Evolutionary conservation across 2,797 vertebrate genomes (phyloP).

Genomic region (Helarctos malayanus): DNA sequence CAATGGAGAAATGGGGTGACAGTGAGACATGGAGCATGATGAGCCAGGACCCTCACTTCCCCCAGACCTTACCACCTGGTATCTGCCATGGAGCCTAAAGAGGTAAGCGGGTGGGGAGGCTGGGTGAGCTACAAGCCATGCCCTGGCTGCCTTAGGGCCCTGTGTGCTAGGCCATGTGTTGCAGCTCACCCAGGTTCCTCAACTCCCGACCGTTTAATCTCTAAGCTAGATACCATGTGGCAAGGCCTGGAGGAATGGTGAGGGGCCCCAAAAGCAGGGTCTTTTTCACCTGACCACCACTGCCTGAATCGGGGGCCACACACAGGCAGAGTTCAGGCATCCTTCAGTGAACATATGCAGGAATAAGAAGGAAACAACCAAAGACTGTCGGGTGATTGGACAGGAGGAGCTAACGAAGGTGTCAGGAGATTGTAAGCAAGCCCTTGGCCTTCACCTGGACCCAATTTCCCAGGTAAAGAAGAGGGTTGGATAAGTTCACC

Average conservation of each 20-base stretch:
- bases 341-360: slow-evolving; percentile 21
- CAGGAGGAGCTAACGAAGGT: neutral
- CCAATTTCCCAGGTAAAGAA: slow-evolving; percentile 16
- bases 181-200: slow-evolving; percentile 22
- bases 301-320: neutral
- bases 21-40: neutral
- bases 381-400: neutral
- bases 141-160: neutral
- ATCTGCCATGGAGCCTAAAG: slow-evolving; percentile 25
- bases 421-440: neutral
- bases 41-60: neutral
- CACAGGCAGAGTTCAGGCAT: neutral
- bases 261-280: slow-evolving; percentile 23
- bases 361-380: neutral
- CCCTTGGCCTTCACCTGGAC: neutral
- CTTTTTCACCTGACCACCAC: neutral
- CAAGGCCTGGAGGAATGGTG: neutral
- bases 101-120: neutral
- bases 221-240: neutral
- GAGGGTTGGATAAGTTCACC: neutral
- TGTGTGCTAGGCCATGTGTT: neutral
- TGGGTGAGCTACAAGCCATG: neutral
- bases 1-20: neutral
- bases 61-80: neutral
- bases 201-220: neutral